phyloP scores from a whole-genome alignment of 2,113 vertebrate genomes.

The Amblyornis subalaris region DNA sequence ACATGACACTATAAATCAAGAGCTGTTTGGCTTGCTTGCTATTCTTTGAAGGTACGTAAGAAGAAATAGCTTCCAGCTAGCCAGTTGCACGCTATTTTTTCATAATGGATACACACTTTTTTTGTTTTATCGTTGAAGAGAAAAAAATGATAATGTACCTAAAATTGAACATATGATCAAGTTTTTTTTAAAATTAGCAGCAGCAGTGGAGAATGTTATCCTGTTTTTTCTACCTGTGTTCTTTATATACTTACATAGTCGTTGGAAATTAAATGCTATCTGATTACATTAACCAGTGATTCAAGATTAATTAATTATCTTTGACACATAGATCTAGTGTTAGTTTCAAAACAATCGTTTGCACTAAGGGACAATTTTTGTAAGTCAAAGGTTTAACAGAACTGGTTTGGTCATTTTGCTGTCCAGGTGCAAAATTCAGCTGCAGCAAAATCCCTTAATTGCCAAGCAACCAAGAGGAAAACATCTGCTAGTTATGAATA shows the following conservation, averaged over 20 bases:
- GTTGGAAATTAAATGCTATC: background rate
- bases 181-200: background rate
- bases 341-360: background rate
- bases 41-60: background rate
- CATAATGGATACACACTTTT: background rate
- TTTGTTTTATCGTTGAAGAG: background rate
- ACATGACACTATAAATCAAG: background rate
- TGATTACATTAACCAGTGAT: background rate
- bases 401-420: conserved; percentile 3
- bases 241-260: background rate
- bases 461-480: conserved; percentile 42
- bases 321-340: background rate
- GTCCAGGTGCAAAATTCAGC: conserved; percentile 55
- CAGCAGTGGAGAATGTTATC: background rate
- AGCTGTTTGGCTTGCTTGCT: background rate
- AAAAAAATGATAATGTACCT: background rate
- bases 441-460: conserved; percentile 55
- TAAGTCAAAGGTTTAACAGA: background rate
- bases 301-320: background rate
- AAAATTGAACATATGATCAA: background rate
- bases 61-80: background rate
- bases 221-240: background rate
- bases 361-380: background rate
- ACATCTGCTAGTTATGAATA: conserved; percentile 51
- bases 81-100: background rate